Base-by-base conservation (phyloP, 2,888 invertebrate genomes). In the Monochamus alternatus region DNA sequence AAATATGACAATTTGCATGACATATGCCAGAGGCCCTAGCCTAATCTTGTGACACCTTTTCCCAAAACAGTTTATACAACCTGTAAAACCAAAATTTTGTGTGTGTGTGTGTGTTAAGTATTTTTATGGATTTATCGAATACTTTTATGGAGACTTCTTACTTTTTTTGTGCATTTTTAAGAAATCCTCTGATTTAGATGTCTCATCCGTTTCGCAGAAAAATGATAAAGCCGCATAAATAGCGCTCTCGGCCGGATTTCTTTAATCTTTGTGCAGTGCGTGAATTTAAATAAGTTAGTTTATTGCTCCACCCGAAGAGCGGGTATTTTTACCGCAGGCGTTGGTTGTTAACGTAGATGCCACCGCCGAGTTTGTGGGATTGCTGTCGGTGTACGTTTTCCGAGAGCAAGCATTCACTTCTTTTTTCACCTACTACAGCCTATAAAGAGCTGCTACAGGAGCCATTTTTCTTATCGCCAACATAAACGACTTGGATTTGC, bases 351-450 rank as follows among this genome's bases (percentile, higher is more conserved):
- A 74, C 77, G 78, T 71, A 75, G 78, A 79, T 78, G 78, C 80
- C 80, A 80, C 80, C 74, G 81, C 70, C 67, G 73, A 78, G 75
- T 78, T 81, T 80, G 81, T 80, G 78, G 80, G 79, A 76, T 79
- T 74, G 73, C 81, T 78, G 81, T 81, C 81, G 80, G 76, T 78
- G 79, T 81, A 79, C 78, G 72, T 81, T 80, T 76, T 80, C 81
- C 73, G 76, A 79, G 78, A 76, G 81, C 82, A 81, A 72, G 80
- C 81, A 82, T 80, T 79, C 80, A 80, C 81, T 81, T 80, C 79
- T 81, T 82, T 83, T 82, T 82, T 82, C 81, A 78, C 80, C 80
- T 78, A 78, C 78, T 81, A 81, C 80, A 79, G 80, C 79, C 82
- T 81, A 81, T 82, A 82, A 82, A 82, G 81, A 81, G 78, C 79